Conservation (phyloP, 1,140 invertebrate species). For the Trichonephila clavipes region DNA sequence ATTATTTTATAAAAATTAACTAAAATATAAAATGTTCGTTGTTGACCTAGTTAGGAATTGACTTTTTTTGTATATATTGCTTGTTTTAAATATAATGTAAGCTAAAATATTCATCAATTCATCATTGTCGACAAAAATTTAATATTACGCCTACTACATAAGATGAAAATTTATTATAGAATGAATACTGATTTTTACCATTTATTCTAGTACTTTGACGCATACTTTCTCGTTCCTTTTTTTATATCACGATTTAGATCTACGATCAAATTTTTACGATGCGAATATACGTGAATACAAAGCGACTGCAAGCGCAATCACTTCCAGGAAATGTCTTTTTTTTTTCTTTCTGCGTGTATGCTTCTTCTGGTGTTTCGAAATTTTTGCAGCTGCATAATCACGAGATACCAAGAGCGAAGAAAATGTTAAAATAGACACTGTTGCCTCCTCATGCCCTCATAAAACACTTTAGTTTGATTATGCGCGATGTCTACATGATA, state of each 20-base stretch:
- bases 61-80: too few species aligned
- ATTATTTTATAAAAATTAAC: too few species aligned
- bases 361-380: neutral
- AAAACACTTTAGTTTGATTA: neutral
- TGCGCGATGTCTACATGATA: too few species aligned
- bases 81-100: too few species aligned
- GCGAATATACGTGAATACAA: neutral
- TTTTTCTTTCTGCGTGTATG: neutral
- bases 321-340: neutral
- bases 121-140: too few species aligned
- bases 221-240: neutral
- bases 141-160: too few species aligned
- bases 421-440: neutral
- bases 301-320: neutral
- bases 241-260: neutral
- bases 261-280: neutral
- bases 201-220: too few species aligned
- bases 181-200: too few species aligned
- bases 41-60: too few species aligned
- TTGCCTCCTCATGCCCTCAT: neutral
- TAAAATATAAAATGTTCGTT: too few species aligned
- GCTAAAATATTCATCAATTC: too few species aligned
- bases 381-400: neutral
- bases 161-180: too few species aligned
- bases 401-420: neutral